Conservation (phyloP, 1,140 invertebrate genomes). For the Gonioctena quinquepunctata region DNA sequence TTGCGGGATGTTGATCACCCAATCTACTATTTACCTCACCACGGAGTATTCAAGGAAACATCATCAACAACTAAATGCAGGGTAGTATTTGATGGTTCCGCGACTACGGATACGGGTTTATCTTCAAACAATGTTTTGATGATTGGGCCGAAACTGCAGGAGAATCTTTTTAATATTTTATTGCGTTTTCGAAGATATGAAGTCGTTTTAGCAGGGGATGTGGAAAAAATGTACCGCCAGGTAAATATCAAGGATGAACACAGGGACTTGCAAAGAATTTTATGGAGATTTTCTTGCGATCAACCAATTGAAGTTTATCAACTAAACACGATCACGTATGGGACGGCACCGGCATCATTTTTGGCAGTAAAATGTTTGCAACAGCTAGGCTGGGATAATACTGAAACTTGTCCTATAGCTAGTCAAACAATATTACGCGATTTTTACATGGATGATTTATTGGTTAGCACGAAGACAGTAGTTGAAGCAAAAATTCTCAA, state of each 20-base stretch:
- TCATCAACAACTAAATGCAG: conserved; percentile 9
- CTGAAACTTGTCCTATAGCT: conserved; percentile 40
- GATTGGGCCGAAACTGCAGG: conserved; percentile 41
- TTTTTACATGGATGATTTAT: conserved; percentile 58
- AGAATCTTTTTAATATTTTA: conserved; percentile 41
- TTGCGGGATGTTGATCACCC: neutral
- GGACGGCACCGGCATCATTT: conserved; percentile 47
- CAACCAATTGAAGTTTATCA: conserved; percentile 38
- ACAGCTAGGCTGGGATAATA: conserved; percentile 41
- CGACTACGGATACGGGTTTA: conserved; percentile 17
- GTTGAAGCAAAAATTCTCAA: conserved; percentile 32
- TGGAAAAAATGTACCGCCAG: conserved; percentile 58
- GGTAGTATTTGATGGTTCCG: conserved; percentile 36
- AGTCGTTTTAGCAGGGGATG: conserved; percentile 46
- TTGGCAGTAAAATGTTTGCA: conserved; percentile 42
- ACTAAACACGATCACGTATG: conserved; percentile 51
- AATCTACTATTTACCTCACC: conserved; percentile 36
- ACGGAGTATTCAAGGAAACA: conserved; percentile 39
- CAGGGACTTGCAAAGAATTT: conserved; percentile 49
- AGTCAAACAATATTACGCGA: conserved; percentile 42
- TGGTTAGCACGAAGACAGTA: conserved; percentile 46
- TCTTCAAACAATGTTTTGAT: conserved; percentile 38
- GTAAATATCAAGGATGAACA: conserved; percentile 47
- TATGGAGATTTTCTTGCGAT: conserved; percentile 45
- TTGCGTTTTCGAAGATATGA: conserved; percentile 25